phyloP scores from a whole-genome alignment of 2,797 vertebrate species.

The Holocentrus rufus region DNA sequence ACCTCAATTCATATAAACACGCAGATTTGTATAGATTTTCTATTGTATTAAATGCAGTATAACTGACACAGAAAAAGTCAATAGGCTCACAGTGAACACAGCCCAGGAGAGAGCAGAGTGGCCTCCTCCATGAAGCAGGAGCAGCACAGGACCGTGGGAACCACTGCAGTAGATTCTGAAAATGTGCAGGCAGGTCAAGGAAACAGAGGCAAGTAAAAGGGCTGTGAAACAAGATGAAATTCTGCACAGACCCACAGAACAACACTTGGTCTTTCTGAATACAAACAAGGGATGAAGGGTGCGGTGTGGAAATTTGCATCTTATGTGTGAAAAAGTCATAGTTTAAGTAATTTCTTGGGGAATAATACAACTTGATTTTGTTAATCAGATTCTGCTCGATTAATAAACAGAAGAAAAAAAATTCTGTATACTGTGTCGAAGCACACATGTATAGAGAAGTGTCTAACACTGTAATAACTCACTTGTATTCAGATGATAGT shows the following conservation, averaged over 20 bases:
- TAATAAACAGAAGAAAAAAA: no score
- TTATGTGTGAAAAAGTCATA: no score
- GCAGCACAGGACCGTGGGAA: constrained; percentile 90
- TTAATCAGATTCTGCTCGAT: no score
- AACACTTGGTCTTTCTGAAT: no score
- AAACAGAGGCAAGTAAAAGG: constrained; percentile 18
- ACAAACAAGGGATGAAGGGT: no score
- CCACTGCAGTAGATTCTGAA: constrained; percentile 98
- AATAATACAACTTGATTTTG: no score
- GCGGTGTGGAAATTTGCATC: no score
- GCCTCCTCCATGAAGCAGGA: constrained; percentile 95
- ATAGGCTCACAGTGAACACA: constrained; percentile 91
- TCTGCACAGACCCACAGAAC: no score
- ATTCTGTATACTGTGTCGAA: no score
- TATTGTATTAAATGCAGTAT: neutral
- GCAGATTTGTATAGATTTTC: neutral
- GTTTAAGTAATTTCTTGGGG: no score
- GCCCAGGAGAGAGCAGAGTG: constrained; percentile 99
- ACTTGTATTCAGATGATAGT: constrained; percentile 1
- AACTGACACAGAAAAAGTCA: neutral
- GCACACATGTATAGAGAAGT: neutral
- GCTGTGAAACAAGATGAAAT: neutral
- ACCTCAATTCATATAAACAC: neutral
- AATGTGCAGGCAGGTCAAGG: constrained; percentile 92
- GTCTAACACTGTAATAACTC: constrained; percentile 9